Percentiles rank a stretch among this genome's conserved stretches.
Conservation (phyloP, 2,113 vertebrate species). For the Zosterops borbonicus region DNA sequence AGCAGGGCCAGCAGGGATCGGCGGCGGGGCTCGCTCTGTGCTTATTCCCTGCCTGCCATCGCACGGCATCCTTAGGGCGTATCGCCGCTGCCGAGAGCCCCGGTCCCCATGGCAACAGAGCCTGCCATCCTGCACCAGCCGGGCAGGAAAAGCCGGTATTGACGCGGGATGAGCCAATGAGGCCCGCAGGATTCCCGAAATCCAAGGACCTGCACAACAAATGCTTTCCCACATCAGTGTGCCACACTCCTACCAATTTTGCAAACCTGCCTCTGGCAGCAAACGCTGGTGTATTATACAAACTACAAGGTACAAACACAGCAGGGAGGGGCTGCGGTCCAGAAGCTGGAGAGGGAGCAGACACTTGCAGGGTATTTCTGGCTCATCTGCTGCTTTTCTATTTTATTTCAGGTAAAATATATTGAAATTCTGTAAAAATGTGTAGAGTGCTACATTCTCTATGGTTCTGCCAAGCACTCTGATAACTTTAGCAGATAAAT, state of each 20-base stretch:
- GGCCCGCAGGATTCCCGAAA: rapidly evolving
- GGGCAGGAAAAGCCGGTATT: not conserved
- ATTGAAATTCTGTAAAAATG: not conserved
- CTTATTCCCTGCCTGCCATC: not conserved
- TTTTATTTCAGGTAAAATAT: not conserved
- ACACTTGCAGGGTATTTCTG: not conserved
- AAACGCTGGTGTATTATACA: rapidly evolving
- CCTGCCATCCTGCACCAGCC: rapidly evolving
- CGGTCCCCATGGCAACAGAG: conserved; percentile 4
- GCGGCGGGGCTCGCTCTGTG: rapidly evolving
- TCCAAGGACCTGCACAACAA: rapidly evolving
- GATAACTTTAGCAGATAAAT: not conserved
- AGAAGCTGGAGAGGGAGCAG: not conserved
- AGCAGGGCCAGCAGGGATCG: not conserved
- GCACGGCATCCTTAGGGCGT: not conserved
- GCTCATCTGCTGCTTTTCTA: not conserved
- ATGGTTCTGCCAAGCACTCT: not conserved
- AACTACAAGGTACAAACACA: not conserved
- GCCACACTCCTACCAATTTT: rapidly evolving
- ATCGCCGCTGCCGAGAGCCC: not conserved
- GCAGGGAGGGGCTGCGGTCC: not conserved
- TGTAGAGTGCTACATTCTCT: not conserved
- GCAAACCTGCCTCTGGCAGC: not conserved
- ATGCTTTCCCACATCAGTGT: rapidly evolving
- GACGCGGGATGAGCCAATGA: rapidly evolving